Percentiles rank a stretch among this genome's conserved stretches.
These are phyloP conservation scores for Enteromius radiatus DNA, from an alignment of 2,797 vertebrate genomes.

Conservation along the genomic window DNA sequence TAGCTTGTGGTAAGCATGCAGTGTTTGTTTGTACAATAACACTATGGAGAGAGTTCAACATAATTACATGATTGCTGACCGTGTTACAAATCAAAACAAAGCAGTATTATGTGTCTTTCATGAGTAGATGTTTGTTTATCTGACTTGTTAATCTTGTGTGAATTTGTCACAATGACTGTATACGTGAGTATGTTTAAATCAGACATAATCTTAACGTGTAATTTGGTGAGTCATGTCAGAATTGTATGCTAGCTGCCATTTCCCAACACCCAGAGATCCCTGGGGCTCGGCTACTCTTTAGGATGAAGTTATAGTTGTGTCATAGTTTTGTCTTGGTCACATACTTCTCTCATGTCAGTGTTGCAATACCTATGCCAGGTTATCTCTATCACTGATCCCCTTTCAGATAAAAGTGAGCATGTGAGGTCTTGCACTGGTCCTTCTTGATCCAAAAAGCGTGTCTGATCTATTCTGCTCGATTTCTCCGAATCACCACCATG, in stretches of 20 bases:
- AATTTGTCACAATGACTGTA: slow-evolving; percentile 28
- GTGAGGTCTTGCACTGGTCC: slow-evolving; percentile 39
- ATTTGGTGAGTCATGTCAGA: slow-evolving; percentile 35
- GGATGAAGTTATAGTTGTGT: slow-evolving; percentile 31
- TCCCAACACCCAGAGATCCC: slow-evolving; percentile 22
- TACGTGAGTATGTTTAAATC: slow-evolving; percentile 12
- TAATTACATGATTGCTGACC: not conserved
- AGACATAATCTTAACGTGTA: slow-evolving; percentile 2
- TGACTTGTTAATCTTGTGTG: slow-evolving; percentile 11
- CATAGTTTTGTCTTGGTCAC: slow-evolving; percentile 31
- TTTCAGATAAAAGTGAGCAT: slow-evolving; percentile 41
- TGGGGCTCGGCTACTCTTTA: slow-evolving; percentile 1
- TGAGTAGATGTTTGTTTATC: slow-evolving; percentile 6
- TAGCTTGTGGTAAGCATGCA: not conserved
- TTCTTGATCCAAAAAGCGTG: slow-evolving; percentile 26
- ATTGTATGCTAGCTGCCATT: slow-evolving; percentile 29
- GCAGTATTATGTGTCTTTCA: slow-evolving; percentile 20
- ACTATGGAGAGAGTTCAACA: not conserved
- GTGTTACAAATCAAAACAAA: not conserved
- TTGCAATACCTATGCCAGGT: slow-evolving; percentile 45
- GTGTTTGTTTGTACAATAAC: not conserved
- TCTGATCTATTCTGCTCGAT: slow-evolving; percentile 12
- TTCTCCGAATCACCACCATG: slow-evolving; percentile 6
- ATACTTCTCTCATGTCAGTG: slow-evolving; percentile 38
- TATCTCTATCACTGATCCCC: slow-evolving; percentile 33